A percentile compares a stretch with the other conserved stretches of the same genome.
Conservation (phyloP, 2,113 vertebrate genomes). For the Oryzias javanicus region DNA sequence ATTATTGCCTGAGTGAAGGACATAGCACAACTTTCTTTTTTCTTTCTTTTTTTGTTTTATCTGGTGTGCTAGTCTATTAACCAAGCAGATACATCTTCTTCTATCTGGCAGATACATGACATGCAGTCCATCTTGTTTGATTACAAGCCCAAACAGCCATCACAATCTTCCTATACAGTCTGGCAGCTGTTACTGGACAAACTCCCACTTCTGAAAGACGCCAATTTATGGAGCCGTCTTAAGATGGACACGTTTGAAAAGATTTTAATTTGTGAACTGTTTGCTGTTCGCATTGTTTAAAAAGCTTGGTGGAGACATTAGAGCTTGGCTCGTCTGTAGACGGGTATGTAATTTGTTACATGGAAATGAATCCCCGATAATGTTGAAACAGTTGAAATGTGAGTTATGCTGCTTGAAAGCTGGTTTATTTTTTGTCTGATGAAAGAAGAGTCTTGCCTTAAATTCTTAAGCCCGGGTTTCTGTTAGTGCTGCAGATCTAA, state of each 20-base stretch:
- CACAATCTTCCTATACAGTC: constrained; percentile 17
- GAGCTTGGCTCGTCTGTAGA: not conserved
- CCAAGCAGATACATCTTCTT: constrained; percentile 35
- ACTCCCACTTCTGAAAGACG: constrained; percentile 1
- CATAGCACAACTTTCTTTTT: constrained; percentile 13
- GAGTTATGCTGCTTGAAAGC: too few species aligned
- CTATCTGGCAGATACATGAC: constrained; percentile 55
- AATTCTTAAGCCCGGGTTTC: too few species aligned
- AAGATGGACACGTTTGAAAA: not conserved
- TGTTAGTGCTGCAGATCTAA: too few species aligned
- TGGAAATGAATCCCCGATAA: too few species aligned
- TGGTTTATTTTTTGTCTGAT: too few species aligned
- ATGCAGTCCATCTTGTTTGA: constrained; percentile 44
- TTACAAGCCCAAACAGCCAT: constrained; percentile 21
- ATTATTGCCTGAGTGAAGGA: constrained; percentile 12
- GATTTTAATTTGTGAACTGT: not conserved
- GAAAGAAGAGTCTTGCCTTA: too few species aligned
- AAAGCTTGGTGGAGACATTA: not conserved
- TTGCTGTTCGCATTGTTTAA: not conserved
- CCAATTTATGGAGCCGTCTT: not conserved
- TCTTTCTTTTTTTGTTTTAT: constrained; percentile 7
- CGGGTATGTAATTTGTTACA: too few species aligned
- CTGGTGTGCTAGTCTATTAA: constrained; percentile 32
- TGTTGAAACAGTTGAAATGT: too few species aligned
- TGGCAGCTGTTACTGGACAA: constrained; percentile 29